Evolutionary conservation across 2,888 invertebrate genomes (phyloP).

Genomic region (Tinea trinotella): DNA sequence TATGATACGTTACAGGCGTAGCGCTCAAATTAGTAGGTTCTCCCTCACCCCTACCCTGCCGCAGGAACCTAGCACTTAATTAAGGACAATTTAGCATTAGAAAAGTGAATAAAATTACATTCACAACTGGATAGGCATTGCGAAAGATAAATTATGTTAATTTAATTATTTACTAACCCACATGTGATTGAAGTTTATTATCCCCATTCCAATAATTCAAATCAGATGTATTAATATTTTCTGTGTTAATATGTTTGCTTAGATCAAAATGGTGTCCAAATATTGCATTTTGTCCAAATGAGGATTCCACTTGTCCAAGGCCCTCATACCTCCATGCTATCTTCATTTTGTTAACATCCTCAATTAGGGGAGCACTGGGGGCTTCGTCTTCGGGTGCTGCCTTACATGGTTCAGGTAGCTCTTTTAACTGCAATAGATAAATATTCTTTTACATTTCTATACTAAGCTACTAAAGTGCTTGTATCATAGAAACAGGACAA

Average conservation of each 20-base stretch:
- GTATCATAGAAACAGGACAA: too few species aligned
- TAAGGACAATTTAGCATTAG: too few species aligned
- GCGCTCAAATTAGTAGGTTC: too few species aligned
- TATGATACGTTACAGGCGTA: too few species aligned
- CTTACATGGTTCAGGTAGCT: slow-evolving; percentile 65
- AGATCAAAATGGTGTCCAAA: slow-evolving; percentile 90
- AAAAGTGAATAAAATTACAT: too few species aligned
- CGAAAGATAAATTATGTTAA: too few species aligned
- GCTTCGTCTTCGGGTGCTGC: slow-evolving; percentile 54
- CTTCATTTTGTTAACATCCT: slow-evolving; percentile 76
- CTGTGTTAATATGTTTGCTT: slow-evolving; percentile 77
- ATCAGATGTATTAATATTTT: slow-evolving; percentile 70
- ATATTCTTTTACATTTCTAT: too few species aligned
- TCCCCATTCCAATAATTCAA: slow-evolving; percentile 67
- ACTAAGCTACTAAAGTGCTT: too few species aligned
- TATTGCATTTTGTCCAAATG: slow-evolving; percentile 54
- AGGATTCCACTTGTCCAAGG: slow-evolving; percentile 74
- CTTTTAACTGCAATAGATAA: slow-evolving; percentile 62
- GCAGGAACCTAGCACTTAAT: too few species aligned
- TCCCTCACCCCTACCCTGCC: too few species aligned
- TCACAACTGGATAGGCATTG: too few species aligned
- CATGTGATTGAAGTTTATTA: background rate
- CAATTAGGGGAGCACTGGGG: slow-evolving; percentile 27
- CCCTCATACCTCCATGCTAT: slow-evolving; percentile 94
- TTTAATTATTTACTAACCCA: too few species aligned